Evolutionary conservation across 64 coral and sea anemone genomes (phyloP), one percentile per base, ranked within the genome.

Genomic region (Pachyseris speciosa): DNA sequence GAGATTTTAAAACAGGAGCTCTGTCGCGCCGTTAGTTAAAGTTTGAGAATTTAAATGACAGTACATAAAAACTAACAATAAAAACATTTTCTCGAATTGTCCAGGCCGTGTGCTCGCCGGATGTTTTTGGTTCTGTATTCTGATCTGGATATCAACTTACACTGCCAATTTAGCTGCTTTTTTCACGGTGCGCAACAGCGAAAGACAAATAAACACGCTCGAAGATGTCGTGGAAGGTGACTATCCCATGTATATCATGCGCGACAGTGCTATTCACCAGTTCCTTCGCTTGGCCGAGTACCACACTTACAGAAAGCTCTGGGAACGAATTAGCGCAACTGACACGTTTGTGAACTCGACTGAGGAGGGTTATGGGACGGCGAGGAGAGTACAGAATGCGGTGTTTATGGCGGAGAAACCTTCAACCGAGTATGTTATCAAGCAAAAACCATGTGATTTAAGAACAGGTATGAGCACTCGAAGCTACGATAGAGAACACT

Each of bases 91-190:
- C n/a, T n/a, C n/a, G n/a, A n/a, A n/a, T n/a, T 88, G n/a, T 29
- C 7, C 26, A 95, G 94, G 94, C 64, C 94, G 94, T 48, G 84
- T 91, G 58, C 58, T 95, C 4, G 83, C 94, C 7, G 88, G 94
- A 0, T 95, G 94, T 22, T 95, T 95, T 44, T 95, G 94, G 94
- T 95, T 95, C 12, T 95, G 87, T 31, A 95, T 95, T 15, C 88
- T 95, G 12, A 90, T 95, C 40, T 95, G 94, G 94, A 95, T 95
- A 19, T 95, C 94, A 11, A 95, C 94, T 16, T 95, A 95, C 73
- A 95, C 94, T 0, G 94, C 94, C 1, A 95, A 95, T 63, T 76
- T 95, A 5, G 94, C 94, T 9, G 94, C 94, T 2, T 95, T 95
- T 40, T 79, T 95, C 5, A 95, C 94, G 0, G 94, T 91, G 1